Conservation (phyloP, 2,888 invertebrate genomes). For the Idaea biselata region DNA sequence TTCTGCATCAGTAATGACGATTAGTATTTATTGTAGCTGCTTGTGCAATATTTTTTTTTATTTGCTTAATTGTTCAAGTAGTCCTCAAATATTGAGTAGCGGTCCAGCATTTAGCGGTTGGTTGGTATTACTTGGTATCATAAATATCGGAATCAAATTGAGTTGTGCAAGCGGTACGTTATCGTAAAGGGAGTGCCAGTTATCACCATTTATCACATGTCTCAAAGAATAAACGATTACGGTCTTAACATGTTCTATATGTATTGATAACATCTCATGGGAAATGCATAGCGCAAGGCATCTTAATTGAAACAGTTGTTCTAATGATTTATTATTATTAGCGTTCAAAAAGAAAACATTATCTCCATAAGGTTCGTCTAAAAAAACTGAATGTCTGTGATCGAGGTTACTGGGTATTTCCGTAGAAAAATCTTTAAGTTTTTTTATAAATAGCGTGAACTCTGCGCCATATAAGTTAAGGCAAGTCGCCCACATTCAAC, state of each 20-base stretch:
- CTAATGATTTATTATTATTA: slow-evolving; percentile 13
- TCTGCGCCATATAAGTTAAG: slow-evolving; percentile 17
- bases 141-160: neutral
- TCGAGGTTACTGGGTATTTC: slow-evolving; percentile 28
- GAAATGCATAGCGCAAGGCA: slow-evolving; percentile 16
- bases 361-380: slow-evolving; percentile 16
- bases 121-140: too few species aligned
- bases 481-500: slow-evolving; percentile 24
- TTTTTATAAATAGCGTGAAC: slow-evolving; percentile 17
- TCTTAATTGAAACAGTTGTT: neutral
- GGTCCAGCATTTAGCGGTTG: too few species aligned
- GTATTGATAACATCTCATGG: slow-evolving; percentile 26
- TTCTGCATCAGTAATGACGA: too few species aligned
- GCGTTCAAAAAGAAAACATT: neutral
- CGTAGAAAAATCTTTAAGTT: slow-evolving; percentile 20
- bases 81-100: too few species aligned
- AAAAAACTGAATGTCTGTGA: neutral
- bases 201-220: slow-evolving; percentile 9
- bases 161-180: neutral
- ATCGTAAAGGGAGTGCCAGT: neutral
- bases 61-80: too few species aligned
- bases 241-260: slow-evolving; percentile 17
- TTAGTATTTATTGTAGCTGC: too few species aligned
- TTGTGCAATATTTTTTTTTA: too few species aligned
- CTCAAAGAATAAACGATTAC: slow-evolving; percentile 14